Percentiles rank a stretch among this genome's conserved stretches.
phyloP scores from a whole-genome alignment of 2,888 invertebrate genomes.

The Aspidiotus rigidus region DNA sequence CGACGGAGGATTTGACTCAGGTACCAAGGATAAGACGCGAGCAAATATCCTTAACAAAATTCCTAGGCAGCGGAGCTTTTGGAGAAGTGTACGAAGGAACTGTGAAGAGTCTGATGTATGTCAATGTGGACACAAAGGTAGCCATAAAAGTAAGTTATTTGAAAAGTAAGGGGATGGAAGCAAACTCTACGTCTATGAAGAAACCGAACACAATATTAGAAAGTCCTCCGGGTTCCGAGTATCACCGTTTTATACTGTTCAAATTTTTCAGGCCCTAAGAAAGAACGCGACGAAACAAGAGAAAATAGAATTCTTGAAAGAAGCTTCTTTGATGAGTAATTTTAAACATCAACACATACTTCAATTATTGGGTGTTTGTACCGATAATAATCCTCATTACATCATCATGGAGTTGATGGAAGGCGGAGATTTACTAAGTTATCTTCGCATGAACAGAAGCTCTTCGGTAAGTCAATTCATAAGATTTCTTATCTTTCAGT shows the following conservation, averaged over 20 bases:
- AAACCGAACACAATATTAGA: background rate
- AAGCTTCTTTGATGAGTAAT: conserved; percentile 94
- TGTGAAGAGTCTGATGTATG: conserved; percentile 57
- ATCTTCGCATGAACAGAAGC: conserved; percentile 71
- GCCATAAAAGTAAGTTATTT: conserved; percentile 69
- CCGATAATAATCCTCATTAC: conserved; percentile 86
- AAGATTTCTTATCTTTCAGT: background rate
- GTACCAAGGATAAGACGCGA: conserved; percentile 78
- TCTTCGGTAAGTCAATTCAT: conserved; percentile 30
- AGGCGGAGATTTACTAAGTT: conserved; percentile 87
- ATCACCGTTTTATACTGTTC: background rate
- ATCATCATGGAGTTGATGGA: conserved; percentile 97
- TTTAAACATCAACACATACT: conserved; percentile 95
- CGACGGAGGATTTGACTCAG: conserved; percentile 65
- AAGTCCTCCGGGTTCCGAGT: background rate
- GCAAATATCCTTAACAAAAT: conserved; percentile 76
- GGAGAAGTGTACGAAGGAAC: conserved; percentile 94
- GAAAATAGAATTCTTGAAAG: conserved; percentile 87
- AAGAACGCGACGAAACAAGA: conserved; percentile 86
- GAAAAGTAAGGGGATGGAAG: background rate
- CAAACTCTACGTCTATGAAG: too few relatives aligned
- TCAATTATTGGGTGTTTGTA: conserved; percentile 82
- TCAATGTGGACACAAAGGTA: conserved; percentile 60
- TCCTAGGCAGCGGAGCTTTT: conserved; percentile 91
- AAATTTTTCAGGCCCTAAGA: conserved; percentile 60